Conservation (phyloP, 2,797 vertebrate genomes). For the Clarias laeviceps region DNA sequence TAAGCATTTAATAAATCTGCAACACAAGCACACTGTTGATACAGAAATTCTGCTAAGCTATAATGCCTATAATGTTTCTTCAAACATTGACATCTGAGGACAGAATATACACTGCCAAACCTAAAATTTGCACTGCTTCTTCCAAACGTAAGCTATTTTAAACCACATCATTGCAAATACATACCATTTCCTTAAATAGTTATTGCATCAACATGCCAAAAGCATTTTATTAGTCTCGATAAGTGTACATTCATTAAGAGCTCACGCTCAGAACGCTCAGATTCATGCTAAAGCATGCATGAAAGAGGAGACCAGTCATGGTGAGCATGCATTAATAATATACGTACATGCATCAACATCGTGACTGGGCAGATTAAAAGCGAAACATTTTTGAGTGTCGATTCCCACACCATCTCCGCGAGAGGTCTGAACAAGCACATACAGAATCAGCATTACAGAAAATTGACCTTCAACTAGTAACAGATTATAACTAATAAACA, state of each 20-base stretch:
- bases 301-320: neutral
- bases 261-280: neutral
- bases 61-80: neutral
- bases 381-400: too few species aligned
- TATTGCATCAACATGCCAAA: neutral
- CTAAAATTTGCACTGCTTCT: neutral
- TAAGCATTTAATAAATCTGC: neutral
- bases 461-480: too few species aligned
- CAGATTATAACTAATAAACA: too few species aligned
- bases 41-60: neutral
- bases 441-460: too few species aligned
- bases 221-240: neutral
- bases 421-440: neutral
- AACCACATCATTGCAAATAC: neutral
- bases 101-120: neutral
- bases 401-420: neutral
- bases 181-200: neutral
- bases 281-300: neutral
- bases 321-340: neutral
- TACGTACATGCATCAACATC: neutral
- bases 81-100: neutral
- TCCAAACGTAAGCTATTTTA: neutral
- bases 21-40: neutral
- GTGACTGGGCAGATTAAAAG: neutral
- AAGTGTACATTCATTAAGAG: neutral